Percentiles rank a stretch among this genome's conserved stretches.
Evolutionary conservation across 2,888 invertebrate genomes (phyloP).

Genomic region (Brachyptera risi): DNA sequence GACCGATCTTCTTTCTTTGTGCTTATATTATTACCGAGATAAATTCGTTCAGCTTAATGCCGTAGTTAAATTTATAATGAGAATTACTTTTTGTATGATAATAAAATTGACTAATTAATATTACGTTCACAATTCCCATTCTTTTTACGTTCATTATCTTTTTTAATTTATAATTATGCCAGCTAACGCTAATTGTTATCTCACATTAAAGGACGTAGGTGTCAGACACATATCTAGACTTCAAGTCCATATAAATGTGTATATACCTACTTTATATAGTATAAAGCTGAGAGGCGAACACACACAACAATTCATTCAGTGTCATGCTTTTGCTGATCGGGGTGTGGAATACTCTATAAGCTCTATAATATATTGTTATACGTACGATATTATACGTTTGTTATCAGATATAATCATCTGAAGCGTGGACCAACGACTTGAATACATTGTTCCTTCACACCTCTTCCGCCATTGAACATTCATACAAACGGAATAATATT

Average conservation of each 20-base stretch:
- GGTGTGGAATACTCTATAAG: neutral
- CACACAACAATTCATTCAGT: neutral
- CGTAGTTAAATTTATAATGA: too few relatives aligned
- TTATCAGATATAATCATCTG: neutral
- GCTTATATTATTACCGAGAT: too few relatives aligned
- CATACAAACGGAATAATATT: too few relatives aligned
- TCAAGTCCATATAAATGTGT: neutral
- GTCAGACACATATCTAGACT: conserved; percentile 24
- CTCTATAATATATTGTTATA: neutral
- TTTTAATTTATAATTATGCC: conserved; percentile 7
- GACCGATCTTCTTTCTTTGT: too few relatives aligned
- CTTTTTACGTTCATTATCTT: too few relatives aligned
- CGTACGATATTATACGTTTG: neutral
- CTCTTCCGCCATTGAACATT: neutral
- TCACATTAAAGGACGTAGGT: conserved; percentile 20
- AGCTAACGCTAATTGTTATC: conserved; percentile 26
- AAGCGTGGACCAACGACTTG: neutral
- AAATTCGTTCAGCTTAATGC: too few relatives aligned
- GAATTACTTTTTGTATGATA: too few relatives aligned
- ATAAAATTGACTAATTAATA: too few relatives aligned
- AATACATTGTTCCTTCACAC: conserved; percentile 9
- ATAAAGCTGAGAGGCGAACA: too few relatives aligned
- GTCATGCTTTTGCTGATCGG: neutral
- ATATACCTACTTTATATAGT: too few relatives aligned
- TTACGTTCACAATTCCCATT: too few relatives aligned